phyloP scores from a whole-genome alignment of 2,888 invertebrate genomes.

The Stenodema calcarata region DNA sequence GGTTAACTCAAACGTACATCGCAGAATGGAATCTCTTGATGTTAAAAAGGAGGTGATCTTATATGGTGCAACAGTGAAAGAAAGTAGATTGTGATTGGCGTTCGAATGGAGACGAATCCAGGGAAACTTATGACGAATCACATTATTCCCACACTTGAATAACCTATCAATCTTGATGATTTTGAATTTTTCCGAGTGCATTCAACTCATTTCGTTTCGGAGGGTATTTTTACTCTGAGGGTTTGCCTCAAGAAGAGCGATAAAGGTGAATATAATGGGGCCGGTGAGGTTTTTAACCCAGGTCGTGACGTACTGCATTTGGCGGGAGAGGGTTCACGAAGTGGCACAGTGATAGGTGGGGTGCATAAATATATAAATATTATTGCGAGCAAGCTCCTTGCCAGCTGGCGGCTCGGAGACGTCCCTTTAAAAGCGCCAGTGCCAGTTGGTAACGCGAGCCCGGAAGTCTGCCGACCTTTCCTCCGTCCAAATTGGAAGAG shows the following conservation, averaged over 20 bases:
- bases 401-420: constrained; percentile 1
- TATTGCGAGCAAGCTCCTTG: constrained; percentile 13
- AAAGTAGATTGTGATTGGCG: too few relatives aligned
- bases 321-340: background rate
- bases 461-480: constrained; percentile 36
- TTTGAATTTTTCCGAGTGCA: too few relatives aligned
- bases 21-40: too few relatives aligned
- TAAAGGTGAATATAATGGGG: background rate
- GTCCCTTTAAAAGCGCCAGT: constrained; percentile 19
- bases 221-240: background rate
- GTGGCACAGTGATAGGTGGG: constrained; percentile 8
- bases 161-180: too few relatives aligned
- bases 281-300: background rate
- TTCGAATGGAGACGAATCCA: too few relatives aligned
- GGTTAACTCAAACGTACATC: too few relatives aligned
- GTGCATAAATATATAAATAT: constrained; percentile 41
- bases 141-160: too few relatives aligned
- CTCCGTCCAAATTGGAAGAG: constrained; percentile 32
- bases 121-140: too few relatives aligned
- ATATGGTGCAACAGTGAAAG: too few relatives aligned
- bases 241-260: background rate
- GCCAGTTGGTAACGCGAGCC: constrained; percentile 31
- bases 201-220: too few relatives aligned
- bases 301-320: constrained; percentile 17
- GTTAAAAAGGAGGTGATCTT: too few relatives aligned